These are phyloP conservation scores for Tribolium madens DNA, from an alignment of 1,140 invertebrate genomes.

Conservation along the genomic window DNA sequence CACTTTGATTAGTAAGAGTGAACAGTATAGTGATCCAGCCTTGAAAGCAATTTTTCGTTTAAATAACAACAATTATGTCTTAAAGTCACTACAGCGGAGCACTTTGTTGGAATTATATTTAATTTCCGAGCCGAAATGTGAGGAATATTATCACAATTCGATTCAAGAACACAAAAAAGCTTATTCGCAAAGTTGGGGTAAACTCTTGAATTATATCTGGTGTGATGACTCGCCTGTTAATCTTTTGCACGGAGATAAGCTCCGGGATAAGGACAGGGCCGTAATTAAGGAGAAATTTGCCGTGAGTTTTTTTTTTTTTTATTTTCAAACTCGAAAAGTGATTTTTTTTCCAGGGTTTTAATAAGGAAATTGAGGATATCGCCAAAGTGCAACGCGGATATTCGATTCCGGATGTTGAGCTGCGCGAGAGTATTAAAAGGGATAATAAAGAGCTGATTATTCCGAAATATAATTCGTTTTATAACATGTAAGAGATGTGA, in stretches of 20 bases:
- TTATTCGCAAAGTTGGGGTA: slow-evolving; percentile 88
- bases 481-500: slow-evolving; percentile 73
- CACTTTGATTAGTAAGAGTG: slow-evolving; percentile 86
- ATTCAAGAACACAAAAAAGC: slow-evolving; percentile 82
- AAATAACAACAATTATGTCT: slow-evolving; percentile 94
- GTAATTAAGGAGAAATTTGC: slow-evolving; percentile 95
- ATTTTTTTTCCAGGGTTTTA: slow-evolving; percentile 79
- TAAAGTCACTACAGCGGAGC: slow-evolving; percentile 88
- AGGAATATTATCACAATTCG: slow-evolving; percentile 85
- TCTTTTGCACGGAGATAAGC: slow-evolving; percentile 73
- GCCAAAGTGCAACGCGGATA: slow-evolving; percentile 88
- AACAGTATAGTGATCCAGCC: slow-evolving; percentile 84
- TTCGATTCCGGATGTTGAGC: slow-evolving; percentile 91
- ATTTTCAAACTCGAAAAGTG: no score
- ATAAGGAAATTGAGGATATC: slow-evolving; percentile 95
- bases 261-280: slow-evolving; percentile 90
- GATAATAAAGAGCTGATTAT: slow-evolving; percentile 89
- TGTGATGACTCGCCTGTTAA: slow-evolving; percentile 76
- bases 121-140: slow-evolving; percentile 85
- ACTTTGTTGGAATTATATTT: slow-evolving; percentile 84
- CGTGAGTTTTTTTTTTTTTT: slow-evolving; percentile 69
- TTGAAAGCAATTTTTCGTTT: slow-evolving; percentile 88
- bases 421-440: slow-evolving; percentile 84
- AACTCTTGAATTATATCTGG: slow-evolving; percentile 80
- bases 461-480: slow-evolving; percentile 85